Conservation (phyloP, 2,797 vertebrate species). For the Tokudaia tokunoshimensis region DNA sequence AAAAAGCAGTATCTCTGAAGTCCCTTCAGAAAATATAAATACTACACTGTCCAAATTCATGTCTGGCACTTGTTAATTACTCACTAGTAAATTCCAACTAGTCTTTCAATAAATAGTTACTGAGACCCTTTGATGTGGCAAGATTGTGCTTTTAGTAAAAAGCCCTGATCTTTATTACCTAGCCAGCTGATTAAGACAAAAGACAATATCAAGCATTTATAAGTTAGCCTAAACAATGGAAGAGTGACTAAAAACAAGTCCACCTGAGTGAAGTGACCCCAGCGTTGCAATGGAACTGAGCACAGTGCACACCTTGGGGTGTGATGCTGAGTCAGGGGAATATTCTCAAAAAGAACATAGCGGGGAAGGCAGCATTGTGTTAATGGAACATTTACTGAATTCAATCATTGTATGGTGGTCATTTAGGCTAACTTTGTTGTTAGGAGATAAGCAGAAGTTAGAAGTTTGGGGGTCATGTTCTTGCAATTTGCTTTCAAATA, state of each 20-base stretch:
- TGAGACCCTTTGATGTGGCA: not conserved
- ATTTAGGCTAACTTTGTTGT: conserved; percentile 10
- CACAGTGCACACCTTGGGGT: not conserved
- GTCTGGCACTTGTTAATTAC: conserved; percentile 2
- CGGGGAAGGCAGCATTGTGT: not conserved
- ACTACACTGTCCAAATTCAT: not conserved
- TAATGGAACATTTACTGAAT: not conserved
- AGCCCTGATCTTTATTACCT: conserved; percentile 3
- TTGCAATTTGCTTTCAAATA: not conserved
- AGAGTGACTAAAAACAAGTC: not conserved
- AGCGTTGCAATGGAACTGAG: not conserved
- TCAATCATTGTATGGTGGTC: not conserved
- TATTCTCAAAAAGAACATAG: not conserved
- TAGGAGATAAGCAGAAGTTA: not conserved
- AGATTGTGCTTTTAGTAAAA: not conserved
- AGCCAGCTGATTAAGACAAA: not conserved
- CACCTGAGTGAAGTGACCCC: not conserved
- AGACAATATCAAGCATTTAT: not conserved
- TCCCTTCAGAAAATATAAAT: conserved; percentile 5
- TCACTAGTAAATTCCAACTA: not conserved
- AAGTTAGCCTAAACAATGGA: not conserved
- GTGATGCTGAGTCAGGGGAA: conserved; percentile 10
- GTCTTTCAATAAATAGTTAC: not conserved
- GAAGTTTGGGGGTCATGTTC: not conserved
- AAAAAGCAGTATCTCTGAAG: not conserved